Evolutionary conservation across 2,113 vertebrate genomes (phyloP).

Genomic region (Crotalus horridus): DNA sequence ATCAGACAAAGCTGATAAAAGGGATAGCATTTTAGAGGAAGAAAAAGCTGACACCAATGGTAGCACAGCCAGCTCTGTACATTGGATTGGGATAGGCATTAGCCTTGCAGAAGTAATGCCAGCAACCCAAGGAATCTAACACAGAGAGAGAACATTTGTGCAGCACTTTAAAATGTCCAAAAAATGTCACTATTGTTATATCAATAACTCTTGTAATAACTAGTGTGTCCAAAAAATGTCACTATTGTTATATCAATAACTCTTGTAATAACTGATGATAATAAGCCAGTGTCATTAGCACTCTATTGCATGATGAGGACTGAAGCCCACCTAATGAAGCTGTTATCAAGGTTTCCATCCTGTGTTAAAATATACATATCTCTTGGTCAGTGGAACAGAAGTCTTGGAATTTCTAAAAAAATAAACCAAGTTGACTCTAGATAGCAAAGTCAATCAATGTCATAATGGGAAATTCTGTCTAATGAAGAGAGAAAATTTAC

Average conservation of each 20-base stretch:
- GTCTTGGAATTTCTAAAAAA: neutral
- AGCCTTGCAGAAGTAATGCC: neutral
- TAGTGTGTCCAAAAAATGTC: neutral
- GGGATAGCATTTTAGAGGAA: neutral
- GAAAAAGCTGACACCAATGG: neutral
- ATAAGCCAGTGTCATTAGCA: neutral
- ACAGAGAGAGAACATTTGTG: neutral
- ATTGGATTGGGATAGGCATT: neutral
- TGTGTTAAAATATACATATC: neutral
- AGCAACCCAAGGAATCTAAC: no score
- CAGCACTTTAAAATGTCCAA: neutral
- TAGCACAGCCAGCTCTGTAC: neutral
- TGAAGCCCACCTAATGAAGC: neutral
- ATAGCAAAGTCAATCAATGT: neutral
- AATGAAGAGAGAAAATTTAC: neutral
- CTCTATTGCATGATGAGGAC: accelerated
- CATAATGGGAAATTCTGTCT: neutral
- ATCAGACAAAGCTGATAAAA: neutral
- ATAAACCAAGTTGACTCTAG: neutral
- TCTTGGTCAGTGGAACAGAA: neutral
- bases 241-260: neutral
- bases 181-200: neutral
- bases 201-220: neutral
- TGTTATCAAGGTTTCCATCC: neutral
- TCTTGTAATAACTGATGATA: neutral